Conservation (phyloP, 2,888 invertebrate genomes). For the Pristionchus fissidentatus region DNA sequence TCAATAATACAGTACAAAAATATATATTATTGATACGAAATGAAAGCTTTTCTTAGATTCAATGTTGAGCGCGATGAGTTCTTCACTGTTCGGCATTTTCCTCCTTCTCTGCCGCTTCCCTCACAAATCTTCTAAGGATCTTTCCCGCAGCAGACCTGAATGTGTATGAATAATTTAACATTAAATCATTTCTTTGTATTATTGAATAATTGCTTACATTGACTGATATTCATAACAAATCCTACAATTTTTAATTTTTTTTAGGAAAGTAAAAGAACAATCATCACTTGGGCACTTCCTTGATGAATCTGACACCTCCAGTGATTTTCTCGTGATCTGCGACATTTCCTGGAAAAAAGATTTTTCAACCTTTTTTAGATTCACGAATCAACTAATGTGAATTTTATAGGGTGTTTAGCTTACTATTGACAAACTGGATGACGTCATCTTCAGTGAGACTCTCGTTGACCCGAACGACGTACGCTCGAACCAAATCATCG, state of each 20-base stretch:
- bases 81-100: no score
- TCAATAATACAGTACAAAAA: no score
- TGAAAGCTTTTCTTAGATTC: no score
- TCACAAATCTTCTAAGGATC: slow-evolving; percentile 24
- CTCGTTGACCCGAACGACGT: slow-evolving; percentile 55
- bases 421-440: slow-evolving; percentile 50
- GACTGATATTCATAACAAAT: no score
- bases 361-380: neutral
- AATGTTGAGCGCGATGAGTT: no score
- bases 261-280: neutral
- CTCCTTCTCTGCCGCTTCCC: slow-evolving; percentile 14
- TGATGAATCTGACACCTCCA: slow-evolving; percentile 8
- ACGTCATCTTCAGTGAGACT: slow-evolving; percentile 49
- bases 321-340: slow-evolving; percentile 8
- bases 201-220: neutral
- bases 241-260: neutral
- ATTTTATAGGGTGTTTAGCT: neutral
- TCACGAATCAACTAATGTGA: neutral
- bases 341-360: neutral
- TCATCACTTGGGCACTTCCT: neutral
- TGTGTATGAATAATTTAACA: no score
- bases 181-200: neutral
- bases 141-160: slow-evolving; percentile 33
- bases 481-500: slow-evolving; percentile 77
- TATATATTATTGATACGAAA: no score